These are phyloP conservation scores for Monomorium pharaonis DNA, from an alignment of 1,140 invertebrate genomes.

Conservation along the genomic window DNA sequence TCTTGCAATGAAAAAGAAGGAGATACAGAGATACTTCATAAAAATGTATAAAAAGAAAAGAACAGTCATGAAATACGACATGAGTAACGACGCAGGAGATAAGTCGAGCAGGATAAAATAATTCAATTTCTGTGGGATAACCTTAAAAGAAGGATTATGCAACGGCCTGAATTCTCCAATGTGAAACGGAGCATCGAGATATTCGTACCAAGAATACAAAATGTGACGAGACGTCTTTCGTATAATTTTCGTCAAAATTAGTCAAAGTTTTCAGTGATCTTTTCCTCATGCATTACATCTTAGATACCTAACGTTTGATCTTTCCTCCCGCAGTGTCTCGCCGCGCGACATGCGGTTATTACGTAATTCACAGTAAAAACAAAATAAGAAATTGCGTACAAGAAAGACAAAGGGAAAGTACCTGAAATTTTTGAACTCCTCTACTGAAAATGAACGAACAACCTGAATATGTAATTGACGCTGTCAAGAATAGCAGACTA, in stretches of 20 bases:
- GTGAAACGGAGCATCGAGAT: background rate
- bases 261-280: slow-evolving; percentile 27
- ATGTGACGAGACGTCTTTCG: background rate
- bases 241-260: background rate
- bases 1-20: background rate
- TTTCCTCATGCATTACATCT: background rate
- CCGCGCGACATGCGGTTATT: background rate
- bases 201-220: background rate
- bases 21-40: background rate
- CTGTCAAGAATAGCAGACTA: background rate
- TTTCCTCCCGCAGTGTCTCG: background rate
- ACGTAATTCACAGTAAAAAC: background rate
- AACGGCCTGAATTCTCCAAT: slow-evolving; percentile 11
- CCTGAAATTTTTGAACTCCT: slow-evolving; percentile 59
- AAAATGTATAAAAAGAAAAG: background rate
- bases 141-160: slow-evolving; percentile 62
- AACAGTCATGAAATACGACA: background rate
- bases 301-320: background rate
- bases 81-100: background rate
- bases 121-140: slow-evolving; percentile 2
- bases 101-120: background rate
- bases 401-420: slow-evolving; percentile 40
- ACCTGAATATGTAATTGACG: background rate
- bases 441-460: background rate
- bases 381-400: background rate